Conservation (phyloP, 2,888 invertebrate genomes). For the Drosophila siamana region DNA sequence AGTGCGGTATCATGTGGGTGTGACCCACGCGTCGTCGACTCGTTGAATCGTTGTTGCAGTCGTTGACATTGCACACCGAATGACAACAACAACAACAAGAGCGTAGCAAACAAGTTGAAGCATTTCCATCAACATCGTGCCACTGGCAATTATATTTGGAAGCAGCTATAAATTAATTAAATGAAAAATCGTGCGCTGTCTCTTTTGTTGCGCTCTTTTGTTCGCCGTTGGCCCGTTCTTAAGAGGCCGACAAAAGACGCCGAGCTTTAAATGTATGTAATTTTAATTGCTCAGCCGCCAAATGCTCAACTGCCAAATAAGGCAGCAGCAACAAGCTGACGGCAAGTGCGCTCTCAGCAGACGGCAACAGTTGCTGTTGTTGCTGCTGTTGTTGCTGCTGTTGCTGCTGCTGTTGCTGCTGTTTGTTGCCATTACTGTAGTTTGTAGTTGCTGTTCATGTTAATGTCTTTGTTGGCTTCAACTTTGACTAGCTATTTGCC, state of each 20-base stretch:
- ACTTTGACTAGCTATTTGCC: constrained; percentile 4
- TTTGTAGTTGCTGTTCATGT: constrained; percentile 18
- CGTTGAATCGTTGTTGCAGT: constrained; percentile 17
- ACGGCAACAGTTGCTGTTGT: constrained; percentile 38
- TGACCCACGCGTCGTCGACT: constrained; percentile 59
- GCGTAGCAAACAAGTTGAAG: constrained; percentile 59
- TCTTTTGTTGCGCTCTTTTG: constrained; percentile 36
- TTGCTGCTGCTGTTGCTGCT: constrained; percentile 16
- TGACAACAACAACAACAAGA: constrained; percentile 32
- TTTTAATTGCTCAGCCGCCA: constrained; percentile 73
- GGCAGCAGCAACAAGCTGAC: constrained; percentile 43
- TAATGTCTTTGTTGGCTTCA: constrained; percentile 43
- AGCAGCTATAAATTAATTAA: constrained; percentile 76
- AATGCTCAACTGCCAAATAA: constrained; percentile 69
- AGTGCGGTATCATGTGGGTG: constrained; percentile 58
- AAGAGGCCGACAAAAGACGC: constrained; percentile 71
- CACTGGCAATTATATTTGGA: constrained; percentile 68
- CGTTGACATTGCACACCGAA: constrained; percentile 47
- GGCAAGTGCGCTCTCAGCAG: constrained; percentile 39
- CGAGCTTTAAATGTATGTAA: constrained; percentile 76
- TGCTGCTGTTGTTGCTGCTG: constrained; percentile 2
- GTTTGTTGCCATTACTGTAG: background rate
- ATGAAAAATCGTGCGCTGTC: constrained; percentile 76
- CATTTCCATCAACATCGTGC: constrained; percentile 72
- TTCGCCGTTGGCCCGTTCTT: constrained; percentile 42